Percentiles rank a stretch among this genome's conserved stretches.
These are phyloP conservation scores for Drosophila repleta DNA, from an alignment of 1,140 invertebrate genomes.

Conservation along the genomic window DNA sequence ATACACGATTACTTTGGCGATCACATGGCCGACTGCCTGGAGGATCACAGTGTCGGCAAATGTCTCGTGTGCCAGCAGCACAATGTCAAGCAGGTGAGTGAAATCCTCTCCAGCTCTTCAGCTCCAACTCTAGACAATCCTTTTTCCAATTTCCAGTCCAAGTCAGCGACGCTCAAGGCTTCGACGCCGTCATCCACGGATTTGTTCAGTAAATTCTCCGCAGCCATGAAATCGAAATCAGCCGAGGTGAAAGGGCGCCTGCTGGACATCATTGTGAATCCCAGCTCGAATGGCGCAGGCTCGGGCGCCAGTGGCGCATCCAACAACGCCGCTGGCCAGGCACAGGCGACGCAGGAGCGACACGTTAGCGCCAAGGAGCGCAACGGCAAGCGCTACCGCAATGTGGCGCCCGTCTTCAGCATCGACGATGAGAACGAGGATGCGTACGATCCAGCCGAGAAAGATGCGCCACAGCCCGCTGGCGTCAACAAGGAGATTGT, in stretches of 20 bases:
- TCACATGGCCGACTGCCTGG: conserved; percentile 90
- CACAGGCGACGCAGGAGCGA: conserved; percentile 85
- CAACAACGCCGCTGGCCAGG: conserved; percentile 61
- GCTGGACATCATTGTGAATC: conserved; percentile 97
- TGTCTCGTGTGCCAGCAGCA: conserved; percentile 90
- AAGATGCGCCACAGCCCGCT: conserved; percentile 48
- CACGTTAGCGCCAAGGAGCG: conserved; percentile 92
- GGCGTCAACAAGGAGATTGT: conserved; percentile 89
- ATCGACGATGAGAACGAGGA: conserved; percentile 96
- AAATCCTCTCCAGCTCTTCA: not conserved
- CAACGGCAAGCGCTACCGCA: conserved; percentile 94
- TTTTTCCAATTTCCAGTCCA: conserved; percentile 37
- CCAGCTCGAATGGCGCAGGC: conserved; percentile 84
- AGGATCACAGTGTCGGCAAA: conserved; percentile 91
- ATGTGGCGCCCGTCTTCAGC: conserved; percentile 96
- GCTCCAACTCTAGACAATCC: not conserved
- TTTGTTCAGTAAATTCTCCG: conserved; percentile 90
- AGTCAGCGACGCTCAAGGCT: conserved; percentile 43
- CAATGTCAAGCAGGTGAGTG: conserved; percentile 59
- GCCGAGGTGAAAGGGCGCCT: conserved; percentile 96
- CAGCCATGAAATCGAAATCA: conserved; percentile 94
- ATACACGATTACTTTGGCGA: conserved; percentile 94
- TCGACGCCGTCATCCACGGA: conserved; percentile 85
- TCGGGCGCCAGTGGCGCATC: conserved; percentile 10
- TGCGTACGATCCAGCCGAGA: conserved; percentile 63